These are phyloP conservation scores for Drosophila helvetica DNA, from an alignment of 2,888 invertebrate species.

Conservation along the genomic window DNA sequence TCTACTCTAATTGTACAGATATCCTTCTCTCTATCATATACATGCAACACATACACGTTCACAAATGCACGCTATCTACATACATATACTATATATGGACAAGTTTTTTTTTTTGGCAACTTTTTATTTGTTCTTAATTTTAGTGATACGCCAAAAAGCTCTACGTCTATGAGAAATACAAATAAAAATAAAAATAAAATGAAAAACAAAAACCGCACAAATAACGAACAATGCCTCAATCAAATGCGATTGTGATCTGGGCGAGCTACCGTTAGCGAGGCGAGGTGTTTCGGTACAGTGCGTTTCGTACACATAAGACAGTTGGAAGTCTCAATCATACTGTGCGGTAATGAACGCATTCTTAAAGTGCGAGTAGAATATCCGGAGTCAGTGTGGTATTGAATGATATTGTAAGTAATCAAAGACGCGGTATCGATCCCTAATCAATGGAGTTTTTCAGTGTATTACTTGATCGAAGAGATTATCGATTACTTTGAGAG, in stretches of 20 bases:
- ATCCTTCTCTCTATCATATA: constrained; percentile 26
- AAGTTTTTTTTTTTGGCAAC: constrained; percentile 26
- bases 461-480: no score
- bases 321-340: no score
- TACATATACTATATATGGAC: constrained; percentile 23
- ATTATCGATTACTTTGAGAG: neutral
- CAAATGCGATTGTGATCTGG: constrained; percentile 14
- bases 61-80: constrained; percentile 30
- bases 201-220: neutral
- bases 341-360: no score
- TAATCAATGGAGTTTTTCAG: no score
- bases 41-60: neutral
- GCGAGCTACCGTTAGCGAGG: constrained; percentile 17
- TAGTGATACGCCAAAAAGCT: constrained; percentile 25
- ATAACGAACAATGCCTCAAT: constrained; percentile 20
- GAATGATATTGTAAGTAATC: no score
- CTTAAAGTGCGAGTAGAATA: no score
- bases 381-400: no score
- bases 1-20: constrained; percentile 44
- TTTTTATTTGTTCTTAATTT: constrained; percentile 31
- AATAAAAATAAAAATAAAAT: constrained; percentile 6
- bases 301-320: neutral
- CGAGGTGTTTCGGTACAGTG: constrained; percentile 7
- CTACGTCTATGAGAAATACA: constrained; percentile 42
- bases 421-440: no score